Percentiles rank a stretch among this genome's conserved stretches.
Conservation (phyloP, 2,797 vertebrate genomes). For the Pseudochirops corinnae region DNA sequence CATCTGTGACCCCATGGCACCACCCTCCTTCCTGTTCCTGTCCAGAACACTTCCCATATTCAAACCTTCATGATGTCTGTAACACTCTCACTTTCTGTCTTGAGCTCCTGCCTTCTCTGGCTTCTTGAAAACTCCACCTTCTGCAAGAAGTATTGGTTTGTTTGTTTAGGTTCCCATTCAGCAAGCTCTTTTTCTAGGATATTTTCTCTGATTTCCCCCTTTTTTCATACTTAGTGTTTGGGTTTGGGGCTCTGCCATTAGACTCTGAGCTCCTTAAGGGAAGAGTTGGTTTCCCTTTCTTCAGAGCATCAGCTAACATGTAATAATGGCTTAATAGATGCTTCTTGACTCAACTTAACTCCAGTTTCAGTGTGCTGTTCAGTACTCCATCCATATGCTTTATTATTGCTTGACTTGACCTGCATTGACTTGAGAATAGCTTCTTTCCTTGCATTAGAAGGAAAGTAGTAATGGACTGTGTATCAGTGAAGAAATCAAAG, state of each 20-base stretch:
- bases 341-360: neutral
- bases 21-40: neutral
- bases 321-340: neutral
- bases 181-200: neutral
- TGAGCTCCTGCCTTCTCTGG: neutral
- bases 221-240: neutral
- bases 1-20: neutral
- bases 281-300: neutral
- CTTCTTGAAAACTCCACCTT: no score
- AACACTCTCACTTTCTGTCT: no score
- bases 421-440: neutral
- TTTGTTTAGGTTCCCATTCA: neutral
- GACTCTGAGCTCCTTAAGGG: neutral
- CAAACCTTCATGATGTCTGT: no score
- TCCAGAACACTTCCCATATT: neutral
- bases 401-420: fast-evolving
- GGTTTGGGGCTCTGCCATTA: neutral
- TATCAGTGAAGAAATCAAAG: slow-evolving; percentile 17
- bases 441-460: neutral
- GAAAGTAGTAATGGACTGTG: neutral
- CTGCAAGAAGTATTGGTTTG: no score
- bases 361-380: neutral
- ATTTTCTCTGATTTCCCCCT: no score
- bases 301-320: neutral
- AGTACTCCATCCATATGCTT: neutral